Conservation (phyloP, 2,888 invertebrate genomes). For the Temnothorax unifasciatus region DNA sequence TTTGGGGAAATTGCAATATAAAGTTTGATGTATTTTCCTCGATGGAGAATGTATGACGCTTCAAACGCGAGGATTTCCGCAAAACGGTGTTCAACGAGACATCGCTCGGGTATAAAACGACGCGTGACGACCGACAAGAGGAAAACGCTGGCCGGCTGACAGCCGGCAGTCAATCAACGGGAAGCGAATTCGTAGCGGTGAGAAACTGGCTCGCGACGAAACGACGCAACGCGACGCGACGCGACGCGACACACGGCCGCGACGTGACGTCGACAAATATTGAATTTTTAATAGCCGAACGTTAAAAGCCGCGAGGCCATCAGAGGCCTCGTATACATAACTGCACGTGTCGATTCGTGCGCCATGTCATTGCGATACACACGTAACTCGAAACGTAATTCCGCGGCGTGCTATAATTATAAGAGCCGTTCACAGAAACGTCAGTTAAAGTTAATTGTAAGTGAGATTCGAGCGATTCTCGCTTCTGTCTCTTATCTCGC, state of each 20-base stretch:
- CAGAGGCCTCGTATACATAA: not conserved
- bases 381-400: conserved; percentile 8
- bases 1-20: not conserved
- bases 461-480: not conserved
- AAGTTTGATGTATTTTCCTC: not conserved
- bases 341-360: not conserved
- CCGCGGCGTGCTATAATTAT: not conserved
- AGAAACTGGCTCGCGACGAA: conserved; percentile 58
- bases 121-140: conserved; percentile 10
- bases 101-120: conserved; percentile 42
- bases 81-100: conserved; percentile 38
- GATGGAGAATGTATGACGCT: not conserved
- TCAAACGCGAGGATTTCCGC: conserved; percentile 38
- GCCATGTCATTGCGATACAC: conserved; percentile 1
- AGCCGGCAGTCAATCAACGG: conserved; percentile 61
- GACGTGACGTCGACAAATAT: conserved; percentile 57
- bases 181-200: conserved; percentile 49
- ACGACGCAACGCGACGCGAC: not conserved
- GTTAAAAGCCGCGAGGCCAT: conserved; percentile 11
- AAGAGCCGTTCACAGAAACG: conserved; percentile 24
- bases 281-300: conserved; percentile 52
- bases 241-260: not conserved
- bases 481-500: not conserved
- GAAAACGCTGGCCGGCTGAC: conserved; percentile 27
- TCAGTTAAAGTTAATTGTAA: not conserved